Conservation (phyloP, 2,113 vertebrate genomes). For the Zosterops borbonicus region DNA sequence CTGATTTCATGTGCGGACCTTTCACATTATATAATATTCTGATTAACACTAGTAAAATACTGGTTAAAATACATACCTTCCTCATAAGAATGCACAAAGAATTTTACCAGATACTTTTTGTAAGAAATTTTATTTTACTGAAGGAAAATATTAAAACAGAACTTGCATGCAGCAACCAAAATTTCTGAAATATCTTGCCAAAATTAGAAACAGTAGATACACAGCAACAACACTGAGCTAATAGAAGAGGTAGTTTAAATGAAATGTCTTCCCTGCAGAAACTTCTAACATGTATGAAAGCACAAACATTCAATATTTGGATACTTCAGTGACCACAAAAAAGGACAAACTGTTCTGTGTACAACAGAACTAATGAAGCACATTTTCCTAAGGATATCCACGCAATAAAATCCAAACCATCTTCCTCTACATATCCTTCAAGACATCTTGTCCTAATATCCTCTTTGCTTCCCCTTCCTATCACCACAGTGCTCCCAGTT, state of each 20-base stretch:
- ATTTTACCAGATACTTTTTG: not conserved
- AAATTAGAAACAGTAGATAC: not conserved
- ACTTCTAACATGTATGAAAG: not conserved
- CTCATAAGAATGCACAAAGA: not conserved
- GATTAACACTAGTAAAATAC: not conserved
- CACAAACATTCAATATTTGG: not conserved
- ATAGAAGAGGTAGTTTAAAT: not conserved
- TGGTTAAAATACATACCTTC: not conserved
- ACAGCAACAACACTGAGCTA: not conserved
- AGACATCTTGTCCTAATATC: not conserved
- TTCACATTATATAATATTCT: not conserved
- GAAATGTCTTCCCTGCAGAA: not conserved
- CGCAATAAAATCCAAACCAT: not conserved
- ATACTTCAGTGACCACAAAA: not conserved
- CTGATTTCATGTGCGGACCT: not conserved
- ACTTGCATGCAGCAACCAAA: not conserved
- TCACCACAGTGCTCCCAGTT: not conserved
- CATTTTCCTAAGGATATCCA: not conserved
- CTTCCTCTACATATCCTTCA: not conserved
- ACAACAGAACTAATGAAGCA: not conserved
- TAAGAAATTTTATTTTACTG: not conserved
- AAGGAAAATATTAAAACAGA: not conserved
- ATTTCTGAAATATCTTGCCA: not conserved
- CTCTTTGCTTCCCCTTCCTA: not conserved
- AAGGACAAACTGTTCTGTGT: not conserved